phyloP scores from a whole-genome alignment of 2,113 vertebrate species.

The Rhinoderma darwinii region DNA sequence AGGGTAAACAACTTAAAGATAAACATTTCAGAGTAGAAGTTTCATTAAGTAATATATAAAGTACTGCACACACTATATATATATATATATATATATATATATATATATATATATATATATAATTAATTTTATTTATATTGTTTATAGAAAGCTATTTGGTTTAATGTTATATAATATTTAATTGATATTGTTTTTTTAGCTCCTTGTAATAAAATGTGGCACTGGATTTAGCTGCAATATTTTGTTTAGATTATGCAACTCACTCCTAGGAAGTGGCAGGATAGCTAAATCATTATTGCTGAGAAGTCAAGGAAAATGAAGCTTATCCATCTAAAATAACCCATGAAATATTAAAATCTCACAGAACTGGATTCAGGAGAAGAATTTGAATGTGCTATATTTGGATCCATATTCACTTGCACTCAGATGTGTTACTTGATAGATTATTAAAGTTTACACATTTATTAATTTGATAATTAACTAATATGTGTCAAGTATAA shows the following conservation, averaged over 20 bases:
- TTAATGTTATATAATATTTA: too few species aligned
- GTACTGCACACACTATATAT: too few species aligned
- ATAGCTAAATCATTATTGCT: slow-evolving; percentile 58
- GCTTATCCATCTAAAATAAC: slow-evolving; percentile 52
- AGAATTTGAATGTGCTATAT: background rate
- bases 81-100: too few species aligned
- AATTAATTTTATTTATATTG: too few species aligned
- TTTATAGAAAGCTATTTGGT: too few species aligned
- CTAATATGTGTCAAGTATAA: background rate
- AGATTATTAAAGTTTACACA: background rate
- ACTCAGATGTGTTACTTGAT: background rate
- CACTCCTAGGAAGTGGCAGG: slow-evolving; percentile 44
- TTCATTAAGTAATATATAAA: too few species aligned
- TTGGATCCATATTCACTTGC: background rate
- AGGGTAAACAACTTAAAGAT: too few species aligned
- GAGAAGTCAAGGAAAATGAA: slow-evolving; percentile 47
- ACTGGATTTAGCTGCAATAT: slow-evolving; percentile 30
- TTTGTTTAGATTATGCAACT: slow-evolving; percentile 32
- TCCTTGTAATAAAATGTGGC: too few species aligned
- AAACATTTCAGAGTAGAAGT: too few species aligned
- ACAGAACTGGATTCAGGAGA: slow-evolving; percentile 21
- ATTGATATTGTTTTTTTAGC: too few species aligned
- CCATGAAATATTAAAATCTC: slow-evolving; percentile 54
- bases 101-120: too few species aligned
- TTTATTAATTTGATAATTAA: background rate